Base-by-base conservation (phyloP, 2,888 invertebrate genomes). In the Eupithecia vulgata region DNA sequence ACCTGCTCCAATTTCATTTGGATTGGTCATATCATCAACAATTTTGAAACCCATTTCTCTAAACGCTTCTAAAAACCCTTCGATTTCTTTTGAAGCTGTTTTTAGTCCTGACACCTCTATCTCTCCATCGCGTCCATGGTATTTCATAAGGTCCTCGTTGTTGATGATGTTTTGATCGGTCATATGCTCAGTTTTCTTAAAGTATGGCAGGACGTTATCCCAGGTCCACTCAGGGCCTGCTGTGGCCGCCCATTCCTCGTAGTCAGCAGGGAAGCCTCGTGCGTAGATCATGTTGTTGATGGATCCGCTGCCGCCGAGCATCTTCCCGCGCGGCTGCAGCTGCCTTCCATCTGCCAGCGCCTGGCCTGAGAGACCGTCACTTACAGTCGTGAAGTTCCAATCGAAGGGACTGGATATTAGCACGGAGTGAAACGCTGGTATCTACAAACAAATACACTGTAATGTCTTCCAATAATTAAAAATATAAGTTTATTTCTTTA, bases 201-300 rank as follows among this genome's bases (percentile, higher is more conserved):
- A 93, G 78, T 88, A 91, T 1, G 85, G 76, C 0, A 93, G 81
- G 0, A 92, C 91, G 10, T 85, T 84, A 0, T 80, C 75, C 93
- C 93, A 93, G 70, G 78, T 82, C 93, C 93, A 93, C 0, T 82
- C 76, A 0, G 83, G 78, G 0, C 91, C 90, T 2, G 81, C 81
- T 15, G 84, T 72, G 5, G 75, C 59, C 0, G 88, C 90, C 93
- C 93, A 94, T 68, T 91, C 90, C 7, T 90, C 81, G 80, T 90
- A 94, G 81, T 94, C 93, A 0, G 75, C 78, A 15, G 92, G 92
- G 75, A 87, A 88, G 0, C 93, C 93, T 6, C 93, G 83, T 2
- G 92, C 81, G 79, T 93, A 93, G 13, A 93, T 84, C 92, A 93
- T 92, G 81, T 90, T 90, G 74, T 91, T 92, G 72, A 92, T 79